These are phyloP conservation scores for Pipa parva DNA, from an alignment of 2,113 vertebrate species.

Conservation along the genomic window DNA sequence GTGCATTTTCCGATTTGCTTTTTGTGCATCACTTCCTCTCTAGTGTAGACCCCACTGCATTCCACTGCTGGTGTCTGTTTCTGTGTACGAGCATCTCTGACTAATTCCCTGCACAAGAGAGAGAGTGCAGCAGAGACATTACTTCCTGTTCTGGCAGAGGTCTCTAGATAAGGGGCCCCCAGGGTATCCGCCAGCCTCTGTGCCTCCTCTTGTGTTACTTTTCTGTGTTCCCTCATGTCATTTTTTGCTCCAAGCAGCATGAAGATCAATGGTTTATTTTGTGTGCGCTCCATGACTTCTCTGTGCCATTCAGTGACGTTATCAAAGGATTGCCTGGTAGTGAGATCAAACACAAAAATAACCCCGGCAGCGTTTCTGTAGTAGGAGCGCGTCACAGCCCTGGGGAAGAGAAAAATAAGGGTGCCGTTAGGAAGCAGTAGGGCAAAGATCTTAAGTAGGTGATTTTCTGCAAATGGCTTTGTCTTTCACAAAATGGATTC, in stretches of 20 bases:
- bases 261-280: slow-evolving; percentile 64
- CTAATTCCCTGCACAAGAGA: slow-evolving; percentile 60
- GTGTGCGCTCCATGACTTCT: slow-evolving; percentile 68
- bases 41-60: slow-evolving; percentile 58
- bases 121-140: slow-evolving; percentile 66
- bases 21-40: background rate
- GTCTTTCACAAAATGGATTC: too few relatives aligned
- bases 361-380: slow-evolving; percentile 73
- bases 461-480: too few relatives aligned
- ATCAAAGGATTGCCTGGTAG: slow-evolving; percentile 71
- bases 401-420: slow-evolving; percentile 36
- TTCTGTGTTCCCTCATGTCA: slow-evolving; percentile 59
- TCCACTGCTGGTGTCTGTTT: slow-evolving; percentile 56
- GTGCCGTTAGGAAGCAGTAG: background rate
- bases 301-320: slow-evolving; percentile 66
- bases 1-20: slow-evolving; percentile 40
- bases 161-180: slow-evolving; percentile 67
- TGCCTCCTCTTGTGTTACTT: slow-evolving; percentile 63
- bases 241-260: slow-evolving; percentile 77
- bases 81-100: slow-evolving; percentile 61
- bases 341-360: slow-evolving; percentile 76
- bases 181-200: slow-evolving; percentile 64
- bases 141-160: slow-evolving; percentile 66
- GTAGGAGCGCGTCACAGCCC: slow-evolving; percentile 77
- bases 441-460: too few relatives aligned